Evolutionary conservation across 2,113 vertebrate genomes (phyloP), one percentile per base, ranked within the genome.

Genomic region (Malurus alboscapulatus): DNA sequence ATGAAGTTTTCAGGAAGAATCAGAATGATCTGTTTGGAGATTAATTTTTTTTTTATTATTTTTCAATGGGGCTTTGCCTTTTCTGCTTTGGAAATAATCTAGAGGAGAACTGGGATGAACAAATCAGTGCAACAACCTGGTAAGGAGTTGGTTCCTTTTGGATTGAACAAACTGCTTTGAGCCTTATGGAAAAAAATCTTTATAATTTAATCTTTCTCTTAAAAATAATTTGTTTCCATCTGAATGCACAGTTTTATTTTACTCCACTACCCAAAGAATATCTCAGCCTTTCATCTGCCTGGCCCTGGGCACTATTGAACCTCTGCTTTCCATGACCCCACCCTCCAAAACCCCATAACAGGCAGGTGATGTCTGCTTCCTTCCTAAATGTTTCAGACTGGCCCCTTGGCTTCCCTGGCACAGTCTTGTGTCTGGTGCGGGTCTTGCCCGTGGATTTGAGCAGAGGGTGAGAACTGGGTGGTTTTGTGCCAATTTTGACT

Each of bases 341-440:
- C 17, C 11, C 16, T 57, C 26, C 2, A 6, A 48, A 83, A 40
- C 27, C 45, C 58, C 8, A 2, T 45, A 42, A 6, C 3, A 25
- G 66, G 58, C 47, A 61, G 63, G 44, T 59, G 89, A 82, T 79
- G 29, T 29, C 48, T 30, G 16, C n/a, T 50, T 18, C 20, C 68
- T 84, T 44, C 62, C 62, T 55, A 67, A 93, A 92, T 9, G 0
- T 66, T 55, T 69, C 59, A 26, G n/a, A 4, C 30, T 18, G 45
- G 2, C 29, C 51, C 57, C 54, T 34, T 24, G 66, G 15, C 57
- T 75, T 54, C 47, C 25, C 53, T 75, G 57, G 48, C 57, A 17
- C 53, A 32, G 57, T 26, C 57, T 53, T n/a, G 61, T 54, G 17
- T 24, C 48, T 45, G 29, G 4, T 20, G 47, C 0, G 0, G 34